Evolutionary conservation across 2,888 invertebrate genomes (phyloP), one percentile per base, ranked within the genome.

Genomic region (Odontomyia ornata): DNA sequence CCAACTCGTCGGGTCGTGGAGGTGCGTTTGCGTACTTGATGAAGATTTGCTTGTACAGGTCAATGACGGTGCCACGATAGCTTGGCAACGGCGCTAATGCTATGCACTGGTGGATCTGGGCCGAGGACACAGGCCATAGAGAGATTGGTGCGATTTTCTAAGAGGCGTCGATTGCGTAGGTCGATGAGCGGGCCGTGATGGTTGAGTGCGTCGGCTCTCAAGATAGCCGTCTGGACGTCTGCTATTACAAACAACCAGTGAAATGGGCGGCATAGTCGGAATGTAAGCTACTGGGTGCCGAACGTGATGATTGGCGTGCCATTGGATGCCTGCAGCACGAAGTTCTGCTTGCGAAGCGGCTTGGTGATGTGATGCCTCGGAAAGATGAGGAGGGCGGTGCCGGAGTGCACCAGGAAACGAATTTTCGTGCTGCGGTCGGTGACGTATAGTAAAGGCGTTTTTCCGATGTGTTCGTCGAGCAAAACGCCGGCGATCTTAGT

Each of bases 391-490:
- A 60, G 4, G 13, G 25, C 4, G 57, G 23, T 21, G 23, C 57
- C 57, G 4, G 25, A 25, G 5, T 60, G 4, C 18, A 52, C 52
- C 18, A 52, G 15, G 52, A 52, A 52, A 2, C 52, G 52, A n/a
- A 52, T 52, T 25, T 25, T 23, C 4, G 4, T 60, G 57, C 23
- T 60, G 57, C 57, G 57, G 57, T 60, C 57, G 57, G 57, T 3
- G 57, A 60, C 57, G 4, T 60, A n/a, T n/a, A n/a, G n/a, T n/a
- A 60, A 4, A 60, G 23, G 23, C 57, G 57, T 60, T 60, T 60
- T 18, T 60, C 25, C 23, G 25, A 60, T 21, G 57, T 52, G 52
- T 13, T 52, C 43, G 13, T 13, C 43, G 13, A 5, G 43, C 13
- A 13, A 5, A 43, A 9, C 43, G 43, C 13, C 43, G 43, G 43